Conservation (phyloP, 1,140 invertebrate genomes). For the Periplaneta americana region DNA sequence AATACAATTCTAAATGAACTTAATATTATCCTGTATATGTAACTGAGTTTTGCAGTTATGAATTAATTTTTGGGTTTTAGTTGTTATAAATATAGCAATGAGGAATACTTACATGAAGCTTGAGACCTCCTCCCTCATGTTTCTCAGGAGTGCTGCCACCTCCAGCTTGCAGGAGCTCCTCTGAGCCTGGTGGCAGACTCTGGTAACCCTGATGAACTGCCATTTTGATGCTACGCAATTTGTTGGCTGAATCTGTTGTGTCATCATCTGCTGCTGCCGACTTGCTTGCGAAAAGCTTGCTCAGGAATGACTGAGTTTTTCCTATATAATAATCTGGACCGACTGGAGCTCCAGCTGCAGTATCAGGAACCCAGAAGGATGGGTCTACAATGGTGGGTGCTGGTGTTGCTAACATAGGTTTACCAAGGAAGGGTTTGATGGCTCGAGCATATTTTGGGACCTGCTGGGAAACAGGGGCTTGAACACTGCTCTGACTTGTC, state of each 20-base stretch:
- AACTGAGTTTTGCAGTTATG: too few species aligned
- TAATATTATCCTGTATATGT: too few species aligned
- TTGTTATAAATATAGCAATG: too few species aligned
- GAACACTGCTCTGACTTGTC: background rate
- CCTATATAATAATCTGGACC: conserved; percentile 19
- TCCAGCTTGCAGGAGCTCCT: conserved; percentile 36
- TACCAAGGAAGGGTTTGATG: too few species aligned
- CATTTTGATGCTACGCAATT: conserved; percentile 33
- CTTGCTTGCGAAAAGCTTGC: background rate
- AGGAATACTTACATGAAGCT: conserved; percentile 33
- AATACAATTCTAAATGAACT: too few species aligned
- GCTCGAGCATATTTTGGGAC: background rate
- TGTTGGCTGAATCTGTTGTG: background rate
- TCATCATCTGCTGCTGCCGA: background rate
- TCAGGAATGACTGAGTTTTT: conserved; percentile 4
- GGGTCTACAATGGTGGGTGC: background rate
- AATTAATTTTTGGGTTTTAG: too few species aligned
- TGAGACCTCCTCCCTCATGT: conserved; percentile 35
- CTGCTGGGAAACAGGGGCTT: background rate
- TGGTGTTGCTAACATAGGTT: background rate
- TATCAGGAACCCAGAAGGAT: background rate
- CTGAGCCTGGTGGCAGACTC: conserved; percentile 35
- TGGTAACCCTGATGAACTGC: conserved; percentile 39
- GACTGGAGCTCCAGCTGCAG: conserved; percentile 26
- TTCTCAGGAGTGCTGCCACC: conserved; percentile 33